Base-by-base conservation (phyloP, 2,113 vertebrate species). In the Mungos mungo region DNA sequence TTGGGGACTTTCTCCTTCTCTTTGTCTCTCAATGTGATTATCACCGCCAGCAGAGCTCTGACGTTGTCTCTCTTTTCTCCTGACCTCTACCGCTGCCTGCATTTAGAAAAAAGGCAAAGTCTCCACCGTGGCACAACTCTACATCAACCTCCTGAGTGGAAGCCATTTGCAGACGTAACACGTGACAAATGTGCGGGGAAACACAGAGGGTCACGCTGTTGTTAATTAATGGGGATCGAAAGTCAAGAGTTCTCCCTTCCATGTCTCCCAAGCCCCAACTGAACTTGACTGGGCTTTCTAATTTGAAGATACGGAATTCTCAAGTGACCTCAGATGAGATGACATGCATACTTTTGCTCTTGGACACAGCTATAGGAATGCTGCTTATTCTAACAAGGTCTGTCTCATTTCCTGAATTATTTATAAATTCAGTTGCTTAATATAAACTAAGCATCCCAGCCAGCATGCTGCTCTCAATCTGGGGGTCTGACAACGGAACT, bases 341-440 rank as follows among this genome's bases (percentile, higher is more conserved):
- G 72, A 47, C 57, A 57, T 38, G 19, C 31, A 27, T 13, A 77
- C 65, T 15, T 10, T 41, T 63, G 82, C 89, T 12, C 69, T 12
- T 25, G 65, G 63, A 82, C 38, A 47, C 29, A 54, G 47, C 54
- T 68, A 66, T 6, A 71, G 66, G 35, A 47, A 83, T 19, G 33
- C 7, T 87, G 45, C 68, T 65, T 68, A 72, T 84, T 81, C 76
- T 95, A 95, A 95, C 81, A 60, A 79, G 45, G 63, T 68, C 84
- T 86, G 71, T 92, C 45, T 95, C 85, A 86, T 82, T 95, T 90
- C 80, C 91, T 94, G 92, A 87, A 90, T 90, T 90, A 97, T 74
- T 90, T 85, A 93, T 93, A 80, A 79, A 63, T 83, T 90, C 45
- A 54, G 13, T 47, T 86, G 45, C 94, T 96, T 94, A 92, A 95